These are phyloP conservation scores for Chondrosia reniformis DNA, from an alignment of 37 sponge, comb jelly and placozoan genomes.

Conservation along the genomic window DNA sequence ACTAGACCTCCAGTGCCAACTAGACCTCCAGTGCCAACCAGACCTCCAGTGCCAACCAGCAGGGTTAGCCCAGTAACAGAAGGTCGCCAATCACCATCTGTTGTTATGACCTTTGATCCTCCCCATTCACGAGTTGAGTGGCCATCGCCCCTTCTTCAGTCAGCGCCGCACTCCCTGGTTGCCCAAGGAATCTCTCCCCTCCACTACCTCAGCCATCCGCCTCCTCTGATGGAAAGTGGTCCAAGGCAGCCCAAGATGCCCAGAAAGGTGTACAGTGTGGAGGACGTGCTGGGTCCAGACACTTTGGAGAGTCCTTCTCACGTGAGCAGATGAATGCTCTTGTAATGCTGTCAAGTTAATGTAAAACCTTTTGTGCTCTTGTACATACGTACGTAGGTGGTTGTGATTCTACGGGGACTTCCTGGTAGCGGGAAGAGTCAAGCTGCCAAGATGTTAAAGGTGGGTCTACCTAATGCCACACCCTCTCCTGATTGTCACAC, in stretches of 20 bases:
- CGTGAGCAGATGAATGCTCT: not conserved
- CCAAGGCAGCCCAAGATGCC: not conserved
- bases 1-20: too few relatives aligned
- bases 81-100: too few relatives aligned
- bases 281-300: conserved; percentile 6
- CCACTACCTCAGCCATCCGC: too few relatives aligned
- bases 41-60: too few relatives aligned
- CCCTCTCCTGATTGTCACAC: too few relatives aligned
- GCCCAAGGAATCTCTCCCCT: too few relatives aligned
- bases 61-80: too few relatives aligned
- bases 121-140: too few relatives aligned
- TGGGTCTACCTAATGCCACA: not conserved
- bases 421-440: conserved; percentile 89
- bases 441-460: conserved; percentile 76
- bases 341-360: not conserved
- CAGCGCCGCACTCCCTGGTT: too few relatives aligned
- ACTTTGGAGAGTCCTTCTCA: conserved; percentile 19
- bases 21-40: too few relatives aligned
- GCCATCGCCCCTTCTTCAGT: too few relatives aligned
- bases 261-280: not conserved
- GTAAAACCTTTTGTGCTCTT: not conserved
- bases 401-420: conserved; percentile 78
- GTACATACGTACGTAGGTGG: conserved; percentile 50
- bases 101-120: too few relatives aligned
- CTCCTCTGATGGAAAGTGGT: conserved; percentile 18